Evolutionary conservation across 2,113 vertebrate species (phyloP).

Genomic region (Euleptes europaea): DNA sequence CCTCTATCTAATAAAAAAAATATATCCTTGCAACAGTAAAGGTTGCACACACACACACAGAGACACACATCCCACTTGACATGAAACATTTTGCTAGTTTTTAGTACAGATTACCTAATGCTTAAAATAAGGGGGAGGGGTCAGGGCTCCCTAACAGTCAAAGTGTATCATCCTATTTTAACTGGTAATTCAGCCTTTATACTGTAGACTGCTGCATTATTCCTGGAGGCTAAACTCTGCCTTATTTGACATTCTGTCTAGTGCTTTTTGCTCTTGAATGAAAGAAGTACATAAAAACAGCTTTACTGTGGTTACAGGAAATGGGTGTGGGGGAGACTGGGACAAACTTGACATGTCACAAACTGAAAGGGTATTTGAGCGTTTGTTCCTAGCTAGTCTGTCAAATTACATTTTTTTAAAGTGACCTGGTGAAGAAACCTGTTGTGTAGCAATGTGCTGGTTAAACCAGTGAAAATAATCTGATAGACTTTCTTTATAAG

Average conservation of each 20-base stretch:
- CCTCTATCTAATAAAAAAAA: too few relatives aligned
- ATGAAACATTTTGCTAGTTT: too few relatives aligned
- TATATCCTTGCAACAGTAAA: too few relatives aligned
- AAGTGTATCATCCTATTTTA: constrained; percentile 33
- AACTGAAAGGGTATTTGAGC: background rate
- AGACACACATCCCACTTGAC: too few relatives aligned
- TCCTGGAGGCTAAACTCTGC: constrained; percentile 58
- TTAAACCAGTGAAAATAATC: background rate
- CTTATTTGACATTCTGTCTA: constrained; percentile 52
- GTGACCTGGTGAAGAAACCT: constrained; percentile 9
- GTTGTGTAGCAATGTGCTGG: constrained; percentile 29
- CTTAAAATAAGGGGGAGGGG: too few relatives aligned
- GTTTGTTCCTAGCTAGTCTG: constrained; percentile 15
- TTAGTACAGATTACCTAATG: too few relatives aligned
- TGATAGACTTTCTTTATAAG: background rate
- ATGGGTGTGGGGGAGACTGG: background rate
- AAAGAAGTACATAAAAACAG: constrained; percentile 20
- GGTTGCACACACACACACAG: too few relatives aligned
- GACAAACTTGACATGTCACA: background rate
- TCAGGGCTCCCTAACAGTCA: background rate
- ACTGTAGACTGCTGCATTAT: constrained; percentile 39
- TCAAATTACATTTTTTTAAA: constrained; percentile 37
- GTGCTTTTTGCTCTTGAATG: constrained; percentile 33
- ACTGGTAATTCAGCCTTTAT: constrained; percentile 41
- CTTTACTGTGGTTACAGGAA: background rate